Evolutionary conservation across 1,140 invertebrate species (phyloP), one percentile per base, ranked within the genome.

Genomic region (Teleopsis dalmanni): DNA sequence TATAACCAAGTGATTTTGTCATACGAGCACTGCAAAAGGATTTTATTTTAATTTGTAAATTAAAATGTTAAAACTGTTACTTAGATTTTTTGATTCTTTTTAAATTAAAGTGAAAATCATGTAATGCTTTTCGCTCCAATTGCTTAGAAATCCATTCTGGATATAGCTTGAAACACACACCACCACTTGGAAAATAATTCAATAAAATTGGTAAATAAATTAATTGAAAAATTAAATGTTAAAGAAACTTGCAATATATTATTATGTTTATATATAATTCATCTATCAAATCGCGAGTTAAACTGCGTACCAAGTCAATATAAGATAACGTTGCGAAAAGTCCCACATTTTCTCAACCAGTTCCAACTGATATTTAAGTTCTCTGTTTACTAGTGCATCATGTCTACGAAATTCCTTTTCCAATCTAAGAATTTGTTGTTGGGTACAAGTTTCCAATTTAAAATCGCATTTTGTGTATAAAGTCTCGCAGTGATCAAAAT

Each of bases 391-490:
- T n/a, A 36, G 23, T 2, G 27, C n/a, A 35, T 16, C 11, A 34
- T 43, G 19, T 4, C 29, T 34, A 19, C 29, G 38, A 6, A 52
- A 37, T 11, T 22, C 34, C 4, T 29, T 19, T 22, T 52, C 50
- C 19, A 52, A 42, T 14, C 29, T 5, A n/a, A 52, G 3, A 23
- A 52, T 34, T 23, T 43, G 16, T 7, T 48, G 33, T 9, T 40
- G 46, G 5, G 33, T 45, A 31, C 26, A 36, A 6, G 22, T 35
- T 33, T 52, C 50, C n/a, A 52, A 27, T 31, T 26, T 36, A 14
- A 40, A 48, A 44, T 52, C 50, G 13, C 50, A 52, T 37, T 47
- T 43, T 4, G 50, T 52, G 35, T 52, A 52, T 19, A 52, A 31
- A 14, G 50, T 37, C 13, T 52, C 19, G 25, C 37, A 47, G 16